These are phyloP conservation scores for Ailurus styani DNA, from an alignment of 2,113 vertebrate species.

Conservation along the genomic window DNA sequence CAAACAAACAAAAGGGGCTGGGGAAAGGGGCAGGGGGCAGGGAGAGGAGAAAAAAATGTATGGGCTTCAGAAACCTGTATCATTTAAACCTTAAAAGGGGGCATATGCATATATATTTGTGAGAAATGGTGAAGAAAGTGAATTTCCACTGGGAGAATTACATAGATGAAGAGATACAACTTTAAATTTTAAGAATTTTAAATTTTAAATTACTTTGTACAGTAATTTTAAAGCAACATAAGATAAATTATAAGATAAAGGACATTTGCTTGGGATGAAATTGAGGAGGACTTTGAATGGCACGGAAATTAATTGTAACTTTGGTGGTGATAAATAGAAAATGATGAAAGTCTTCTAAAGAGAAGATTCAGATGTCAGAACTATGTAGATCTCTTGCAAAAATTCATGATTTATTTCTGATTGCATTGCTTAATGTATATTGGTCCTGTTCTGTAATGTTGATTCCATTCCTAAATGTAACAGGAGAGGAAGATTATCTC, in stretches of 20 bases:
- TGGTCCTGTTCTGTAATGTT: not conserved
- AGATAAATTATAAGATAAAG: not conserved
- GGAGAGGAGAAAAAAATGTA: not conserved
- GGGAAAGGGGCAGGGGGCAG: fast-evolving
- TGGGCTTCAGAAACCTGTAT: not conserved
- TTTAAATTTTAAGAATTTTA: not conserved
- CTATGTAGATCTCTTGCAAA: not conserved
- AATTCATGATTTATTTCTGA: not conserved
- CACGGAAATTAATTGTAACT: not conserved
- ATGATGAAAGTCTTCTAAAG: not conserved
- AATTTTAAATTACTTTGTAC: not conserved
- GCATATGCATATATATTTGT: not conserved
- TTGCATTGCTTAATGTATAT: not conserved
- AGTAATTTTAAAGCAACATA: not conserved
- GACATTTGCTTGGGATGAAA: not conserved
- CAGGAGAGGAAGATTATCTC: not conserved
- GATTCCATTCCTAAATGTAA: not conserved
- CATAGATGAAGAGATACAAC: not conserved
- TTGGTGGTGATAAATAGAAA: not conserved
- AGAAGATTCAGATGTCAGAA: not conserved
- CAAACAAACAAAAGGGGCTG: not conserved
- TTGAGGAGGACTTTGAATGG: not conserved
- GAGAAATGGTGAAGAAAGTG: not conserved
- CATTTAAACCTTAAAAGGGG: not conserved
- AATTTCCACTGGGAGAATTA: not conserved